Percentiles rank a stretch among this genome's conserved stretches.
These are phyloP conservation scores for Acanthurus tractus DNA, from an alignment of 2,797 vertebrate species.

Conservation along the genomic window DNA sequence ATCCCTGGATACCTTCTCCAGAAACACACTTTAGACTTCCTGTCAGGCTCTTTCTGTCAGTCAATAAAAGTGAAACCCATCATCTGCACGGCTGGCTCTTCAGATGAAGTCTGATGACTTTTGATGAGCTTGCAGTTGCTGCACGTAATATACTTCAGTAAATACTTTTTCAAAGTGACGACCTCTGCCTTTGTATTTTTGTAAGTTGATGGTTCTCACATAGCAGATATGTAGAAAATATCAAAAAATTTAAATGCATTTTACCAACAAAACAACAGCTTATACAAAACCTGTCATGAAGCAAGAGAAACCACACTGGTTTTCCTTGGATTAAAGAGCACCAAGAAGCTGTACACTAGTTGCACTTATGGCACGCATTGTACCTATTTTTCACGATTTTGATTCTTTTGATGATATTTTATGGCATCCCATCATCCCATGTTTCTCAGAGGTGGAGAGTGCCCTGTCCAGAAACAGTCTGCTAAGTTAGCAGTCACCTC, in stretches of 20 bases:
- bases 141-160: background rate
- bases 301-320: background rate
- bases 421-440: conserved; percentile 3
- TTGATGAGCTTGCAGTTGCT: conserved; percentile 14
- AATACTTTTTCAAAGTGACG: conserved; percentile 26
- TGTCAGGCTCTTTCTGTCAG: conserved; percentile 29
- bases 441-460: conserved; percentile 11
- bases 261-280: conserved; percentile 12
- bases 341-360: background rate
- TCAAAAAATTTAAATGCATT: conserved; percentile 24
- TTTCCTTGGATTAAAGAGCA: conserved; percentile 4
- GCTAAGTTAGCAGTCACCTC: background rate
- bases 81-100: conserved; percentile 12
- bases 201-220: conserved; percentile 12
- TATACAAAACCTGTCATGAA: background rate
- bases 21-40: conserved; percentile 22
- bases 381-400: background rate
- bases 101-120: conserved; percentile 23
- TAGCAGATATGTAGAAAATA: conserved; percentile 10
- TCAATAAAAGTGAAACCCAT: conserved; percentile 36
- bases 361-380: background rate
- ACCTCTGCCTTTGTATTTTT: conserved; percentile 11
- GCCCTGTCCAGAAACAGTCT: conserved; percentile 16
- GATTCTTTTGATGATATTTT: conserved; percentile 13
- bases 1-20: conserved; percentile 34